Evolutionary conservation across 2,888 invertebrate species (phyloP).

Genomic region (Ryuthela nishihirai): DNA sequence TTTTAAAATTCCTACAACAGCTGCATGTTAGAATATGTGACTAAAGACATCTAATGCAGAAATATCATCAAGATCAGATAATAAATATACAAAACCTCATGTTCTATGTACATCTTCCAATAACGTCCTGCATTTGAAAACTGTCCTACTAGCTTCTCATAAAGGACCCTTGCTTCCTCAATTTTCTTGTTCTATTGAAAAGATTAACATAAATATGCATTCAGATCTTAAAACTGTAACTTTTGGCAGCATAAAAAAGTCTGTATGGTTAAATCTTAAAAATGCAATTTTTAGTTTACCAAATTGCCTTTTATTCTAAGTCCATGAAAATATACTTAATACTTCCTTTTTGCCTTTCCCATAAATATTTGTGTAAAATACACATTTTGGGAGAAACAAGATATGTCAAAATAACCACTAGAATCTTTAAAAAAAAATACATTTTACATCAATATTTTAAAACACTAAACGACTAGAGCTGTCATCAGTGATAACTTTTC

Average conservation of each 20-base stretch:
- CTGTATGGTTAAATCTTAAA: not conserved
- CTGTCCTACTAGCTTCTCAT: constrained; percentile 87
- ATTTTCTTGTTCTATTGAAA: constrained; percentile 47
- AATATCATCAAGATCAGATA: constrained; percentile 22
- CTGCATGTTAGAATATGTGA: constrained; percentile 4
- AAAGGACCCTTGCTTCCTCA: constrained; percentile 83
- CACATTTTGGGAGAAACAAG: no score
- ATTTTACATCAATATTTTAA: no score
- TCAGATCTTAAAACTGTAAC: not conserved
- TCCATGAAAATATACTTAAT: no score
- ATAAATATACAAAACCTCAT: constrained; percentile 65
- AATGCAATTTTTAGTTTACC: no score
- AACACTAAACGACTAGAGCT: no score
- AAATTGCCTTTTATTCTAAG: no score
- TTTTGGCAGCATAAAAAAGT: not conserved
- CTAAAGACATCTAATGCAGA: constrained; percentile 5
- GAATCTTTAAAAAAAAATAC: no score
- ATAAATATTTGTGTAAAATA: no score
- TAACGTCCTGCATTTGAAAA: constrained; percentile 96
- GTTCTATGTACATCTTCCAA: constrained; percentile 98
- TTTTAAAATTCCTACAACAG: not conserved
- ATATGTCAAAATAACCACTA: no score
- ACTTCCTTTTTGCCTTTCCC: no score
- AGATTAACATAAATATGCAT: constrained; percentile 1
- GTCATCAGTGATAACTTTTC: no score